phyloP scores from a whole-genome alignment of 1,140 invertebrate species.

The Drosophila tani region DNA sequence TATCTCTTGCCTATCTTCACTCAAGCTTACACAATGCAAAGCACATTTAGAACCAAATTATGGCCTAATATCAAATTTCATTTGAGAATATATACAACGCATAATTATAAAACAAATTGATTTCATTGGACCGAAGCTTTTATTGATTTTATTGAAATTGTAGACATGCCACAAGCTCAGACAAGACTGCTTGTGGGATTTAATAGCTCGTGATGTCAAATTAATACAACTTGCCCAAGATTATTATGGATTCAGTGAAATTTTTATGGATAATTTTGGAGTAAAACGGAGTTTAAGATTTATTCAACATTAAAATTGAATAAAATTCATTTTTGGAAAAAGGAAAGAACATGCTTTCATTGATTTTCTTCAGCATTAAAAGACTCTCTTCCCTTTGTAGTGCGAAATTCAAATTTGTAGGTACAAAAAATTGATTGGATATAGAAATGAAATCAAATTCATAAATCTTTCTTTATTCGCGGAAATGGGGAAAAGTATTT shows the following conservation, averaged over 20 bases:
- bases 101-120: background rate
- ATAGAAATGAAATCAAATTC: slow-evolving; percentile 22
- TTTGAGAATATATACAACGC: background rate
- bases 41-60: background rate
- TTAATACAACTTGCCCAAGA: background rate
- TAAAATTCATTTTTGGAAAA: too few relatives aligned
- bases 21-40: background rate
- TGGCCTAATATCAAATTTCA: background rate
- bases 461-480: slow-evolving; percentile 19
- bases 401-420: too few relatives aligned
- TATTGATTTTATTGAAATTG: background rate
- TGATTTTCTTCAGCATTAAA: too few relatives aligned
- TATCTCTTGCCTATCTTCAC: background rate
- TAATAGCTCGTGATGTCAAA: background rate
- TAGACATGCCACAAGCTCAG: background rate
- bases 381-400: too few relatives aligned
- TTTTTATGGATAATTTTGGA: background rate
- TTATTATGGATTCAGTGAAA: slow-evolving; percentile 1
- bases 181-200: background rate
- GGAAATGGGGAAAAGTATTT: background rate
- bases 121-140: background rate
- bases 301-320: too few relatives aligned
- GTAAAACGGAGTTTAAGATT: too few relatives aligned
- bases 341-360: too few relatives aligned
- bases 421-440: slow-evolving; percentile 5